phyloP scores from a whole-genome alignment of 2,797 vertebrate species.

The Sitta carolinensis region DNA sequence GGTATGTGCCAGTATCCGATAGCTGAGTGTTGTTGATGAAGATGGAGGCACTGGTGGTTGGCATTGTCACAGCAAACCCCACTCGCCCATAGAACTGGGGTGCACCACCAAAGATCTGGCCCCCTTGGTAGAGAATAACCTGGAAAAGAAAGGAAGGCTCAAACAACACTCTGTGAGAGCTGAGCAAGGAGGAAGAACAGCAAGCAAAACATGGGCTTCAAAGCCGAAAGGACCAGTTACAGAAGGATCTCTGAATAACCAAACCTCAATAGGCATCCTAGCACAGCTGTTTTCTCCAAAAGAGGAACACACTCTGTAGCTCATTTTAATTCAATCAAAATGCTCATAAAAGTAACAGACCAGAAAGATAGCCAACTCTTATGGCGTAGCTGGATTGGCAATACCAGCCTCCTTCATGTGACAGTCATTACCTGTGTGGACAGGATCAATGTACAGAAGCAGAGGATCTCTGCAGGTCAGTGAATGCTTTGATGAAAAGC shows the following conservation, averaged over 20 bases:
- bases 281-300: background rate
- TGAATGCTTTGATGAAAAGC: background rate
- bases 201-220: background rate
- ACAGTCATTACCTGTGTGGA: background rate
- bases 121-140: constrained; percentile 98
- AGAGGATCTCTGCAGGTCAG: background rate
- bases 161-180: background rate
- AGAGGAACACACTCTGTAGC: background rate
- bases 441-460: background rate
- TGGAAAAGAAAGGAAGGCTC: constrained; percentile 73
- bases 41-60: constrained; percentile 98
- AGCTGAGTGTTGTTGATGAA: constrained; percentile 99
- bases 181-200: background rate
- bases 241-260: background rate
- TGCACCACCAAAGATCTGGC: constrained; percentile 93
- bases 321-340: background rate
- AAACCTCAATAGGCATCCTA: background rate
- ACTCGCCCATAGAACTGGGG: constrained; percentile 92
- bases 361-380: background rate
- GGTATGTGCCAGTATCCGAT: constrained; percentile 97
- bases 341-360: background rate
- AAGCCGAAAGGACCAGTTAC: background rate
- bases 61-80: constrained; percentile 95
- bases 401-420: background rate
- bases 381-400: background rate